Evolutionary conservation across 2,888 invertebrate genomes (phyloP), one percentile per base, ranked within the genome.

Genomic region (Didymodactylos carnosus): DNA sequence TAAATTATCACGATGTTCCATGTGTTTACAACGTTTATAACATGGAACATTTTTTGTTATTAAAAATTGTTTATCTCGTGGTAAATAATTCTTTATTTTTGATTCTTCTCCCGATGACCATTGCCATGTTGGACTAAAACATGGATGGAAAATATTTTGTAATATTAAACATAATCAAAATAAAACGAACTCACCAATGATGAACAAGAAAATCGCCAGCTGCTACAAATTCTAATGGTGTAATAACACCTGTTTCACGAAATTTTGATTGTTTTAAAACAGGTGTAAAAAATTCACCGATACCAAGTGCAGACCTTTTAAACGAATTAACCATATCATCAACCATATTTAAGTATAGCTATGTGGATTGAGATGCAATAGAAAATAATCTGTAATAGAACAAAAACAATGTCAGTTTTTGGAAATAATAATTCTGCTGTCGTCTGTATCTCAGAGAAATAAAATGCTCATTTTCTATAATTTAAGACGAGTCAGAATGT

Each of bases 51-150:
- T 97, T 78, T 91, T 88, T 1, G 97, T 98, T 71, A 97, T 89
- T 71, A 99, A 87, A 84, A 94, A 99, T 84, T 99, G 98, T 84
- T 97, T 97, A 79, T 94, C 91, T 80, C 88, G 86, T 0, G 98
- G 98, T 77, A 98, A 86, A 85, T 94, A 97, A 0, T 90, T 84
- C 80, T 93, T 91, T 39, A 88, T 85, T 84, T 91, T 91, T n/a
- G 89, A 86, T 78, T 92, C 91, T 82, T 97, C 95, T 0, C 94
- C 95, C 3, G 87, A 86, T 0, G 91, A 89, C 98, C 98, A 99
- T 81, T 94, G 92, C 98, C 98, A 99, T 0, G 98, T 97, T 0
- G 98, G 97, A 81, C 97, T n/a, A n/a, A n/a, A n/a, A 99, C 14
- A n/a, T n/a, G n/a, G n/a, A n/a, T n/a, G n/a, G n/a, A n/a, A n/a